Base-by-base conservation (phyloP, 2,888 invertebrate genomes). In the Eledone cirrhosa region DNA sequence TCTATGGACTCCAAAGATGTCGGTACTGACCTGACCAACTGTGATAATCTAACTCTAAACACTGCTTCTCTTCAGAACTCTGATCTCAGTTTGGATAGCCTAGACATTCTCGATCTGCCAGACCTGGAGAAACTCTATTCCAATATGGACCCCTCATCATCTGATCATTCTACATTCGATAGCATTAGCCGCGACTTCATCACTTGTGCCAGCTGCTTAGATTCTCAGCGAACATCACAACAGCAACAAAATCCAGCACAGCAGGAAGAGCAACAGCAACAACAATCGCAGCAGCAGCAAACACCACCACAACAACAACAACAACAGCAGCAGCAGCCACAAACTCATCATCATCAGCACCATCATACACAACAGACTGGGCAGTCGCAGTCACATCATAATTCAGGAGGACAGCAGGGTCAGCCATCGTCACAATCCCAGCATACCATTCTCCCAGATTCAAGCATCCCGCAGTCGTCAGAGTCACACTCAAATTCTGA, bases 51-150 rank as follows among this genome's bases (percentile, higher is more conserved):
- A 59, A 81, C 83, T 79, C 81, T 82, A 80, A 82, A 82, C 83
- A 82, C 82, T 77, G 81, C 83, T 77, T 82, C 86, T 76, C 79
- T 86, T 82, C 83, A 85, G 79, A 84, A 85, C 80, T 81, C 86
- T 47, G 88, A 88, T 81, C 84, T 87, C 80, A 88, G 87, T 81
- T 83, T 89, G 41, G 89, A 89, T 78, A 86, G 89, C 81, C 84
- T 88, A 59, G 84, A 84, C 77, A 67, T 84, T 14, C 82, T 89
- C 19, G 88, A 87, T 76, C 84, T 89, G 77, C 87, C 88, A 8
- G 89, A 88, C 41, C 81, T 88, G 63, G 87, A 88, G 41, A 86
- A 87, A 65, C 82, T 85, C 29, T 85, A 83, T 80, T 80, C 83
- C 78, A 86, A 85, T 79, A 81, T 85, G 27, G 79, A 67, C 31